These are phyloP conservation scores for Heliornis fulica DNA, from an alignment of 2,113 vertebrate genomes.

Conservation along the genomic window DNA sequence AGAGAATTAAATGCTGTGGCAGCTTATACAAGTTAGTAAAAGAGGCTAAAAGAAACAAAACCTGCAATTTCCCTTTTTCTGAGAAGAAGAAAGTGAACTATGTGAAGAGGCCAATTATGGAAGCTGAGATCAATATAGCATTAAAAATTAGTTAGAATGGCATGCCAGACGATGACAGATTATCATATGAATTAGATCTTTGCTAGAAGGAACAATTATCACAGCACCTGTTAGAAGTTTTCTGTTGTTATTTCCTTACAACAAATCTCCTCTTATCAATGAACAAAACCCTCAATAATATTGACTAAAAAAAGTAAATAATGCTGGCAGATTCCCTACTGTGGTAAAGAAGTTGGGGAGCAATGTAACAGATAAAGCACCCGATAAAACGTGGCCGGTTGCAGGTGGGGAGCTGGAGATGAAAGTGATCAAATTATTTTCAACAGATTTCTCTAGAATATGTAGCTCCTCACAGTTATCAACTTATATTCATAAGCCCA, in stretches of 20 bases:
- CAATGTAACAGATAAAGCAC: not conserved
- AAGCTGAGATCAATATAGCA: slow-evolving; percentile 26
- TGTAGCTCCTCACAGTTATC: not conserved
- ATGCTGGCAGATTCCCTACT: not conserved
- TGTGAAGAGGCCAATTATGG: slow-evolving; percentile 1
- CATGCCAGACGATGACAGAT: not conserved
- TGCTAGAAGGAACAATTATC: slow-evolving; percentile 12
- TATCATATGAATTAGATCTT: slow-evolving; percentile 42
- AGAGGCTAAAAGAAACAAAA: not conserved
- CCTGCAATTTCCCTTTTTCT: not conserved
- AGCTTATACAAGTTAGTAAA: not conserved
- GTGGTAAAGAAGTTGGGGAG: not conserved
- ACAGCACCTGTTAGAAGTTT: slow-evolving; percentile 27
- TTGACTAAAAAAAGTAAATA: not conserved
- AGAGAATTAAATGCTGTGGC: not conserved
- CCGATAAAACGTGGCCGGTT: not conserved
- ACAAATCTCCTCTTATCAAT: not conserved
- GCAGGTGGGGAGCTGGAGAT: not conserved
- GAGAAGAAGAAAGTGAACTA: not conserved
- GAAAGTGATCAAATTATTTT: not conserved
- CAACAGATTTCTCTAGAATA: not conserved
- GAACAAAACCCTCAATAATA: not conserved
- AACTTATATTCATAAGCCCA: not conserved
- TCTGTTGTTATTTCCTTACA: not conserved
- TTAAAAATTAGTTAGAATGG: slow-evolving; percentile 28